Conservation (phyloP, 2,797 vertebrate genomes). For the Poecile montanus region DNA sequence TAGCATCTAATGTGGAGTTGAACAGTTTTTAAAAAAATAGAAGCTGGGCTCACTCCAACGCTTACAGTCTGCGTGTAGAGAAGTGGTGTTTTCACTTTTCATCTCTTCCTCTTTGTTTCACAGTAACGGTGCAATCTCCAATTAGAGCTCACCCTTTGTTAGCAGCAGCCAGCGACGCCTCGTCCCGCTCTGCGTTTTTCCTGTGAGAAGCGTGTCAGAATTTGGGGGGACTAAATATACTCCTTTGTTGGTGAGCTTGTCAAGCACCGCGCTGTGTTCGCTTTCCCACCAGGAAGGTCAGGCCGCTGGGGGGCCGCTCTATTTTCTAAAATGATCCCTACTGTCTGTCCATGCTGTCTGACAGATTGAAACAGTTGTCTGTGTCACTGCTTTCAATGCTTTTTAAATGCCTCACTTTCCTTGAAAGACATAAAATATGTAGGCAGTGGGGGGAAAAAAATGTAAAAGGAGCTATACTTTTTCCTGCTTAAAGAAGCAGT, state of each 20-base stretch:
- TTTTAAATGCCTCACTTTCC: slow-evolving; percentile 70
- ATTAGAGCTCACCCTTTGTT: slow-evolving; percentile 61
- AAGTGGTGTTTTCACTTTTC: slow-evolving; percentile 12
- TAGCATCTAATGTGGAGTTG: neutral
- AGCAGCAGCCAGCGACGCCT: neutral
- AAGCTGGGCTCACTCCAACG: neutral
- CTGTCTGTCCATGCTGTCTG: slow-evolving; percentile 78
- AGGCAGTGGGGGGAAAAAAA: neutral
- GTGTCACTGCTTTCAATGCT: slow-evolving; percentile 72
- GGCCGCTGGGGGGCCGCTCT: slow-evolving; percentile 74
- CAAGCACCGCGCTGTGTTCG: slow-evolving; percentile 74
- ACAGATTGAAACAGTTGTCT: slow-evolving; percentile 82
- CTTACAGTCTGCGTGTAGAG: neutral
- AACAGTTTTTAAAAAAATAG: neutral
- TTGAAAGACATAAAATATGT: slow-evolving; percentile 48
- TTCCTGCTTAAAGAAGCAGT: neutral
- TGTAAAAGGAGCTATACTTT: neutral
- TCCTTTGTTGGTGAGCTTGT: slow-evolving; percentile 85
- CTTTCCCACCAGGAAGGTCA: slow-evolving; percentile 86
- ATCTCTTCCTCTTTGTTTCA: neutral
- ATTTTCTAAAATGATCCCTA: slow-evolving; percentile 77
- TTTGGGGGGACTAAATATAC: slow-evolving; percentile 77
- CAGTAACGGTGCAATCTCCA: slow-evolving; percentile 10
- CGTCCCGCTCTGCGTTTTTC: slow-evolving; percentile 70
- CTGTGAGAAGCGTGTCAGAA: slow-evolving; percentile 85